Conservation (phyloP, 2,797 vertebrate genomes). For the Hippocampus kuda region DNA sequence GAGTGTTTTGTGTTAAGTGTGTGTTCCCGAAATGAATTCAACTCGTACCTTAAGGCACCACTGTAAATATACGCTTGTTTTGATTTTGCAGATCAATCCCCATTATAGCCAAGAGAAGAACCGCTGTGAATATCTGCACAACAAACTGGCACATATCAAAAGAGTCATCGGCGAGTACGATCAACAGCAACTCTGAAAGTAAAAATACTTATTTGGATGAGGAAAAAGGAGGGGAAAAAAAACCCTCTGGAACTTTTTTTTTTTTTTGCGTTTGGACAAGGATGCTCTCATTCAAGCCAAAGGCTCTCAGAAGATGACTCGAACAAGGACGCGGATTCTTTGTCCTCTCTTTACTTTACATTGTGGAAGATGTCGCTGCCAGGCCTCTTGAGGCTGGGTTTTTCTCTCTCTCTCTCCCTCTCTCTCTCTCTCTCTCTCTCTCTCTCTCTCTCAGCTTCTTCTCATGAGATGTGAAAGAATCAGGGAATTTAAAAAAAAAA, state of each 20-base stretch:
- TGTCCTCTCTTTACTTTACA: slow-evolving; percentile 24
- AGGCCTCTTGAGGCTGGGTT: slow-evolving; percentile 32
- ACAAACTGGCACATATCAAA: slow-evolving; percentile 98
- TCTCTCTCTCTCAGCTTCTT: slow-evolving; percentile 36
- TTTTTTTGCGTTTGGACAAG: slow-evolving; percentile 35
- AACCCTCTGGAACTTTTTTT: slow-evolving; percentile 44
- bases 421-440: slow-evolving; percentile 22
- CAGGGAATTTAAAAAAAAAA: slow-evolving; percentile 26
- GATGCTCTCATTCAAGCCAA: slow-evolving; percentile 51
- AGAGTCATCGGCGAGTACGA: slow-evolving; percentile 94
- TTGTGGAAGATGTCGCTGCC: slow-evolving; percentile 27
- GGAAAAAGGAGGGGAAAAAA: slow-evolving; percentile 54
- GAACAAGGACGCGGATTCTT: slow-evolving; percentile 37
- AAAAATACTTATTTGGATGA: slow-evolving; percentile 49
- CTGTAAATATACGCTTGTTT: neutral
- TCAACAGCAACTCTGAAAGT: slow-evolving; percentile 85
- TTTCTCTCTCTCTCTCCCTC: slow-evolving; percentile 31
- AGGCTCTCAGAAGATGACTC: slow-evolving; percentile 51
- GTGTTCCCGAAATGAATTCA: neutral
- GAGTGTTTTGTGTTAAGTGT: neutral
- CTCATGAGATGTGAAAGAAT: slow-evolving; percentile 38
- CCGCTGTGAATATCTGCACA: slow-evolving; percentile 98
- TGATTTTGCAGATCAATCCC: slow-evolving; percentile 80
- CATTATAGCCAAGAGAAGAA: slow-evolving; percentile 98
- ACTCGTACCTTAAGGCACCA: neutral